Evolutionary conservation across 2,888 invertebrate species (phyloP).

Genomic region (Lutraria lutraria): DNA sequence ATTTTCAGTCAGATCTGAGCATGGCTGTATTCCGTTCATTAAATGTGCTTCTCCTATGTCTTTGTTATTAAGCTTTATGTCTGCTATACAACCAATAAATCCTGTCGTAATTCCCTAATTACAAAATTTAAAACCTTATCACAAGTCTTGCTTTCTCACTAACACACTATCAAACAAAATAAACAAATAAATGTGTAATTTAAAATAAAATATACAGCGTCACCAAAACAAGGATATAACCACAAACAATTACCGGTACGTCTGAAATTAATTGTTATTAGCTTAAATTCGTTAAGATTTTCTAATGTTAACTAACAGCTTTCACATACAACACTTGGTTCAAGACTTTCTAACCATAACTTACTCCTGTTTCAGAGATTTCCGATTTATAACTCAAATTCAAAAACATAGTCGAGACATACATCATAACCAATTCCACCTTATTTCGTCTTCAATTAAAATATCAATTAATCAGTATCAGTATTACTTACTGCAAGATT

Average conservation of each 20-base stretch:
- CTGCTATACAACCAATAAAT: slow-evolving; percentile 94
- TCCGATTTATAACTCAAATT: too few species aligned
- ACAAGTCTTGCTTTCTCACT: too few species aligned
- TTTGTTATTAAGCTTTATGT: slow-evolving; percentile 90
- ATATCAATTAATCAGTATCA: too few species aligned
- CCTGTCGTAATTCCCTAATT: slow-evolving; percentile 89
- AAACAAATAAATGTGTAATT: neutral
- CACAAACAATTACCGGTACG: neutral
- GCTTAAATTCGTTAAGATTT: neutral
- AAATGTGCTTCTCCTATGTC: slow-evolving; percentile 89
- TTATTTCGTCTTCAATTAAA: too few species aligned
- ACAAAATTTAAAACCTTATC: neutral
- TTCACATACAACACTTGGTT: too few species aligned
- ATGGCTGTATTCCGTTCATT: slow-evolving; percentile 81
- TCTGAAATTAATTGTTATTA: too few species aligned
- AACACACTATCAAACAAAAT: neutral
- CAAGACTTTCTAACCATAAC: too few species aligned
- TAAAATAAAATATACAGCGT: too few species aligned
- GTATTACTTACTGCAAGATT: slow-evolving; percentile 85
- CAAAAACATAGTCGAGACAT: too few species aligned
- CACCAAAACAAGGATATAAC: neutral
- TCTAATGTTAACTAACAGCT: neutral
- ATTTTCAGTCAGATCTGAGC: slow-evolving; percentile 89
- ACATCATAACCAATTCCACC: too few species aligned
- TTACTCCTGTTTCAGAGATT: too few species aligned